Conservation (phyloP, 2,888 invertebrate species). For the Drosophila recens region DNA sequence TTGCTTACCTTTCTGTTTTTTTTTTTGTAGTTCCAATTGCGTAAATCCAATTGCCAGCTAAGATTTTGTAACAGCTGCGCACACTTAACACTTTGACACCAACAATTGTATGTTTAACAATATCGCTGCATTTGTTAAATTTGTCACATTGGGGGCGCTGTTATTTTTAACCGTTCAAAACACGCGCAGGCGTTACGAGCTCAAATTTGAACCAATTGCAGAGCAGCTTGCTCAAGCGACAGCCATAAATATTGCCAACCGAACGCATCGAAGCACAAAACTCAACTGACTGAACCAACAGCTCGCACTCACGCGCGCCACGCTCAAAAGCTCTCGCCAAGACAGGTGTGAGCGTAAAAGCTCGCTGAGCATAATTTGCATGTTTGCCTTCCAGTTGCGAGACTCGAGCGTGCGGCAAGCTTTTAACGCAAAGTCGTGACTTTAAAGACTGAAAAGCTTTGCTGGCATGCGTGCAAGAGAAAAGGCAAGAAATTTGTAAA, state of each 20-base stretch:
- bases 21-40: slow-evolving; percentile 10
- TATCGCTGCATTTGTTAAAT: slow-evolving; percentile 12
- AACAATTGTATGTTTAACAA: slow-evolving; percentile 13
- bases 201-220: slow-evolving; percentile 31
- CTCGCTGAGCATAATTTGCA: slow-evolving; percentile 35
- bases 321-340: slow-evolving; percentile 49
- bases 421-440: neutral
- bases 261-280: slow-evolving; percentile 78
- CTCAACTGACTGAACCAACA: slow-evolving; percentile 66
- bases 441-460: slow-evolving; percentile 4
- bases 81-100: slow-evolving; percentile 27
- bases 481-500: neutral
- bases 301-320: slow-evolving; percentile 24
- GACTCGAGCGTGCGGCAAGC: slow-evolving; percentile 10
- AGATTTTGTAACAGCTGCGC: slow-evolving; percentile 18
- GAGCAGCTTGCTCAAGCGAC: slow-evolving; percentile 37
- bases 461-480: neutral
- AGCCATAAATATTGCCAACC: slow-evolving; percentile 64
- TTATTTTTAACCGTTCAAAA: slow-evolving; percentile 13
- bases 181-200: slow-evolving; percentile 71
- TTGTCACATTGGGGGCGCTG: slow-evolving; percentile 5
- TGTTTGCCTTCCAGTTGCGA: slow-evolving; percentile 9
- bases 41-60: slow-evolving; percentile 24
- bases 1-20: slow-evolving; percentile 34
- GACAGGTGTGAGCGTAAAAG: slow-evolving; percentile 17